A percentile compares a stretch with the other conserved stretches of the same genome.
These are phyloP conservation scores for Trachelus stipa DNA, from an alignment of 2,888 invertebrate species.

Conservation along the genomic window DNA sequence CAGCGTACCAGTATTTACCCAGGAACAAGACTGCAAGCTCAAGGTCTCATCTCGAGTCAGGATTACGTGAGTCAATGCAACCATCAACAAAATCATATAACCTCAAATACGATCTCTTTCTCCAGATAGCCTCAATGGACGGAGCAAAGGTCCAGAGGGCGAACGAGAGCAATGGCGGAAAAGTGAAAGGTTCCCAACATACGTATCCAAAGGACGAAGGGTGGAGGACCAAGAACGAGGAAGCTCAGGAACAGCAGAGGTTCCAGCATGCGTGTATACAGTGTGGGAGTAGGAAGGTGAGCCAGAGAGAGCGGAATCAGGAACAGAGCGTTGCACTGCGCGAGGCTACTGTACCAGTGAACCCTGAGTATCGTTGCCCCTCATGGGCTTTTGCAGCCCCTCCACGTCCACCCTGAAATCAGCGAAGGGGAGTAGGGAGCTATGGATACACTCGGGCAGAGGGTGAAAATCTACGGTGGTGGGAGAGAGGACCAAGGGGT, in stretches of 20 bases:
- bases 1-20: background rate
- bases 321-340: conserved; percentile 61
- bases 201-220: background rate
- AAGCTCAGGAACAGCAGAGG: background rate
- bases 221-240: background rate
- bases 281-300: background rate
- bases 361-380: conserved; percentile 46
- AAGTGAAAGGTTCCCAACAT: background rate
- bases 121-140: background rate
- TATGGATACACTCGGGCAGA: background rate
- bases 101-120: background rate
- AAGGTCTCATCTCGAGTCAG: background rate
- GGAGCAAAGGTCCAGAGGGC: background rate
- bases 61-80: background rate
- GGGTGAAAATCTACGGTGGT: conserved; percentile 14
- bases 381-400: background rate
- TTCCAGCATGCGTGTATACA: background rate
- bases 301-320: conserved; percentile 50
- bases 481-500: background rate
- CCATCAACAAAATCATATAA: background rate
- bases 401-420: conserved; percentile 4
- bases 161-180: background rate
- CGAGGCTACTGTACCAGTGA: conserved; percentile 65
- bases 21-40: background rate
- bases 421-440: background rate